Conservation (phyloP, 1,140 invertebrate species). For the Pseudobourletiella spinata region DNA sequence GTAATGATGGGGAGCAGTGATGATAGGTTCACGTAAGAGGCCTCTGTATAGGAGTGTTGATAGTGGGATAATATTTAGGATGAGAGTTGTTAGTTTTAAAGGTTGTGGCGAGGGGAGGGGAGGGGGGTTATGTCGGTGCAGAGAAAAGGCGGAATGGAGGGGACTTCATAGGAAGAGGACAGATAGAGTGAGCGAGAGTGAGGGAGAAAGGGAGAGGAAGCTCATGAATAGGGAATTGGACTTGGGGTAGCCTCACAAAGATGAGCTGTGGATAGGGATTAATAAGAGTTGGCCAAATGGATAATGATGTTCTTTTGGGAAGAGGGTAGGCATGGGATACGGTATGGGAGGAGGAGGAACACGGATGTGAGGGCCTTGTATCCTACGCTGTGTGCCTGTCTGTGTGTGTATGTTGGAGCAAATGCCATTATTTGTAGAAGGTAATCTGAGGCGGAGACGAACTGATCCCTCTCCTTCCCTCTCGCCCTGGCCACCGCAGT, state of each 20-base stretch:
- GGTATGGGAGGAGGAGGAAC: no score
- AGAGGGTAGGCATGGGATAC: no score
- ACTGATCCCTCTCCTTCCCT: slow-evolving; percentile 12
- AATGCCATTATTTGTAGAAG: slow-evolving; percentile 18
- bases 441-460: slow-evolving; percentile 23
- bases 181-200: background rate
- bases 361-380: no score
- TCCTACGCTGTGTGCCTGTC: no score
- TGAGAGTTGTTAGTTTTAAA: background rate
- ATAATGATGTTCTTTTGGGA: slow-evolving; percentile 7
- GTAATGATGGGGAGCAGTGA: slow-evolving; percentile 3
- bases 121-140: background rate
- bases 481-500: slow-evolving; percentile 13
- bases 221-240: slow-evolving; percentile 1
- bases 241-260: background rate
- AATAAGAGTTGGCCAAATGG: slow-evolving; percentile 8
- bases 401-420: background rate
- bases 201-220: background rate
- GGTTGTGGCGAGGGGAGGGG: background rate
- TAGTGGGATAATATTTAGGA: background rate
- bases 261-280: slow-evolving; percentile 6
- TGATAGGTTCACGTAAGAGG: background rate
- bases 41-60: background rate
- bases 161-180: background rate
- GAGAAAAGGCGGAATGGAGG: background rate